phyloP scores from a whole-genome alignment of 2,888 invertebrate genomes.

The Torymus aiolomorphi region DNA sequence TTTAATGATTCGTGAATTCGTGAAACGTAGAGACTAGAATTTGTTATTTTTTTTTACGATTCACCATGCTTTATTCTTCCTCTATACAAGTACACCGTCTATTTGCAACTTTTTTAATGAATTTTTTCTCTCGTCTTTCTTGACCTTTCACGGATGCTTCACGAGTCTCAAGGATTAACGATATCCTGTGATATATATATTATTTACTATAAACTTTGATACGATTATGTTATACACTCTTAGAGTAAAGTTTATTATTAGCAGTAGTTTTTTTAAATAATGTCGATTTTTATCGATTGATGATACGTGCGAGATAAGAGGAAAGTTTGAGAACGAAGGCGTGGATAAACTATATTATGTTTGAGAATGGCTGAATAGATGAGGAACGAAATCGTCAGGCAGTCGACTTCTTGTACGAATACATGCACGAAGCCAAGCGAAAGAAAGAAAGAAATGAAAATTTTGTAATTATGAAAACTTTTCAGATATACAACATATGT shows the following conservation, averaged over 20 bases:
- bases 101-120: slow-evolving; percentile 8
- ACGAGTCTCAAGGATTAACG: slow-evolving; percentile 59
- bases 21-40: slow-evolving; percentile 52
- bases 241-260: slow-evolving; percentile 47
- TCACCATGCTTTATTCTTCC: slow-evolving; percentile 21
- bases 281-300: slow-evolving; percentile 23
- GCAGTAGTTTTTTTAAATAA: slow-evolving; percentile 49
- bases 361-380: slow-evolving; percentile 62
- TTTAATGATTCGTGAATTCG: slow-evolving; percentile 57
- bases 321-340: slow-evolving; percentile 49
- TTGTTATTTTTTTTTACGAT: slow-evolving; percentile 17
- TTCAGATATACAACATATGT: slow-evolving; percentile 50
- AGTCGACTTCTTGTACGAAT: slow-evolving; percentile 45
- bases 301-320: slow-evolving; percentile 20
- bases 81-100: slow-evolving; percentile 5
- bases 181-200: slow-evolving; percentile 59
- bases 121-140: slow-evolving; percentile 43
- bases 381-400: slow-evolving; percentile 47
- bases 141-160: slow-evolving; percentile 55
- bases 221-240: slow-evolving; percentile 36
- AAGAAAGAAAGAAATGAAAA: slow-evolving; percentile 30
- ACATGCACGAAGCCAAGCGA: slow-evolving; percentile 45
- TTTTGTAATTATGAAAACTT: slow-evolving; percentile 48
- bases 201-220: slow-evolving; percentile 50
- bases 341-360: slow-evolving; percentile 42